Conservation (phyloP, 2,888 invertebrate species). For the Sphaerophoria rueppellii region DNA sequence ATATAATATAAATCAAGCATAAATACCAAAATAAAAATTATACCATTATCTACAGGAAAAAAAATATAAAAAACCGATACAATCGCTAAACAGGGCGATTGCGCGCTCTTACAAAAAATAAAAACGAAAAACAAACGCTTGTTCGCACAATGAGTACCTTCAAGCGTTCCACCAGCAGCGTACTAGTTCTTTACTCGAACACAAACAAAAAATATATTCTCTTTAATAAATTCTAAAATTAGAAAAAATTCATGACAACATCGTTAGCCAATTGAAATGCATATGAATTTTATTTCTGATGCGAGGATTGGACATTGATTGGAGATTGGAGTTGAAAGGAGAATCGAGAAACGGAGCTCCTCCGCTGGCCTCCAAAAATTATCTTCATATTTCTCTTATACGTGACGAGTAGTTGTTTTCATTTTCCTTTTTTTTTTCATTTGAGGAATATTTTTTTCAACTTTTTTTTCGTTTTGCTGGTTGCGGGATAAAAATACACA, state of each 20-base stretch:
- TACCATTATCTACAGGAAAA: slow-evolving; percentile 26
- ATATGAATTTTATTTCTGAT: slow-evolving; percentile 43
- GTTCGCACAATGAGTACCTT: slow-evolving; percentile 5
- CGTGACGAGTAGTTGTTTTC: slow-evolving; percentile 58
- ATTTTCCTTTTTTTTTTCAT: slow-evolving; percentile 44
- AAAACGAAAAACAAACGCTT: too few relatives aligned
- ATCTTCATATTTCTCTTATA: slow-evolving; percentile 40
- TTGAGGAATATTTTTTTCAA: slow-evolving; percentile 13
- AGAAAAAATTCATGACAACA: slow-evolving; percentile 76
- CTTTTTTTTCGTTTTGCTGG: slow-evolving; percentile 6
- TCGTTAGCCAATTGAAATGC: slow-evolving; percentile 75
- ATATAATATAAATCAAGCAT: slow-evolving; percentile 12
- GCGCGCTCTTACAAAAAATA: slow-evolving; percentile 65
- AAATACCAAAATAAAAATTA: slow-evolving; percentile 37
- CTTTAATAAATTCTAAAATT: slow-evolving; percentile 65
- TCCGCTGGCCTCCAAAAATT: slow-evolving; percentile 23
- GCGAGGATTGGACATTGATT: slow-evolving; percentile 23
- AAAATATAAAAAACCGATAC: background rate
- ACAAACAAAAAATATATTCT: slow-evolving; percentile 21
- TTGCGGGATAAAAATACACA: background rate
- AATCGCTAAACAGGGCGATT: slow-evolving; percentile 34
- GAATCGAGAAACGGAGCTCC: slow-evolving; percentile 6
- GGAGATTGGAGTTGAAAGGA: slow-evolving; percentile 26
- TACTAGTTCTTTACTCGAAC: too few relatives aligned
- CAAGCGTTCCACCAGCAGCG: background rate